A percentile compares a stretch with the other conserved stretches of the same genome.
Evolutionary conservation across 1,140 invertebrate genomes (phyloP).

Genomic region (Caerostris extrusa): DNA sequence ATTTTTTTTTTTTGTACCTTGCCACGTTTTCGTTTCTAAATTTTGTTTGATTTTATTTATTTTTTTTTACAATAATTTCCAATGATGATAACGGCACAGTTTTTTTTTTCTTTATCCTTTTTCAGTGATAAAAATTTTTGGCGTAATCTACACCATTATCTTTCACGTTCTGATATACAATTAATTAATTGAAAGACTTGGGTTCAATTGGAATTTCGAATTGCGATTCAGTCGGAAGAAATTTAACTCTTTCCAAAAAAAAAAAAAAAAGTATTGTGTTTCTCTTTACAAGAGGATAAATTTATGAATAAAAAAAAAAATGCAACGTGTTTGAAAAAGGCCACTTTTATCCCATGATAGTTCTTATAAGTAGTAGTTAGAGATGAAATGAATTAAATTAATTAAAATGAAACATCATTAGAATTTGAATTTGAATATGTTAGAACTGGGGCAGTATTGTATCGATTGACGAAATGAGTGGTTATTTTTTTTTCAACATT

Average conservation of each 20-base stretch:
- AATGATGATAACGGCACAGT: not conserved
- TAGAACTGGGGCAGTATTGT: too few relatives aligned
- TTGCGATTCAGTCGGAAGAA: not conserved
- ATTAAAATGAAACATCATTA: too few relatives aligned
- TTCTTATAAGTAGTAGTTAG: too few relatives aligned
- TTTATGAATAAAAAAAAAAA: too few relatives aligned
- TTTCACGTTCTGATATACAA: conserved; percentile 9
- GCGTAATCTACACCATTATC: conserved; percentile 41
- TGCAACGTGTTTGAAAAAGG: too few relatives aligned
- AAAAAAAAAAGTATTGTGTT: too few relatives aligned
- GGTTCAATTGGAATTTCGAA: conserved; percentile 49
- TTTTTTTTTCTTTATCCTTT: not conserved
- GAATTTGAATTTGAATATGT: too few relatives aligned
- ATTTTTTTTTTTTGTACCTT: too few relatives aligned
- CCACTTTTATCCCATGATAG: too few relatives aligned
- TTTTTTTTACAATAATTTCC: not conserved
- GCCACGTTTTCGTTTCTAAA: not conserved
- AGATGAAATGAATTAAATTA: too few relatives aligned
- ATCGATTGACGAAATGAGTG: too few relatives aligned
- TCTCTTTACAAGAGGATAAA: not conserved
- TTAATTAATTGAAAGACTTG: conserved; percentile 56
- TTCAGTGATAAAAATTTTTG: conserved; percentile 16
- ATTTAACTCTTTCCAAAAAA: not conserved
- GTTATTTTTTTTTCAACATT: too few relatives aligned
- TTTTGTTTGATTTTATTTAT: not conserved